Evolutionary conservation across 1,140 invertebrate genomes (phyloP).

Genomic region (Penaeus vannamei): DNA sequence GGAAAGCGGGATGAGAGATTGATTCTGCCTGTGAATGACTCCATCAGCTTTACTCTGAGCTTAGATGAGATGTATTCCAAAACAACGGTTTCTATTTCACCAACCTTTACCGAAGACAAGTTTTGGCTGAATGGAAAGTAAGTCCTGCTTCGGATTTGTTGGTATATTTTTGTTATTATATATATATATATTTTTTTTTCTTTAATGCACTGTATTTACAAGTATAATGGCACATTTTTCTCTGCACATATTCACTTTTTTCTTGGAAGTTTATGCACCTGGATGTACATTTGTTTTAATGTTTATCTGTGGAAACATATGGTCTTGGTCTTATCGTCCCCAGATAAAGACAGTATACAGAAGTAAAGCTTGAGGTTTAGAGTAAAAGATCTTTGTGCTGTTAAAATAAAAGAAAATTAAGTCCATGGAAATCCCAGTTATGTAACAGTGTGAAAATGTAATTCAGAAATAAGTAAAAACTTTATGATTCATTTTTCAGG

Average conservation of each 20-base stretch:
- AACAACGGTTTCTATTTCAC: slow-evolving; percentile 85
- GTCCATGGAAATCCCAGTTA: no score
- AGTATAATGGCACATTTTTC: no score
- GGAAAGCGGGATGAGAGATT: slow-evolving; percentile 94
- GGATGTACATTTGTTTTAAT: not conserved
- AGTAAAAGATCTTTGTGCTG: no score
- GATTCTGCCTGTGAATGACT: slow-evolving; percentile 97
- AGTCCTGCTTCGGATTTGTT: slow-evolving; percentile 70
- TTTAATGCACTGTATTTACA: no score
- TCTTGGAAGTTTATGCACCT: not conserved
- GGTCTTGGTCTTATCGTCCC: not conserved
- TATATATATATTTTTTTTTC: not conserved
- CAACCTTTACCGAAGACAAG: slow-evolving; percentile 81
- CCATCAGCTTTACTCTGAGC: slow-evolving; percentile 84
- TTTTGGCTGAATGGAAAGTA: slow-evolving; percentile 91
- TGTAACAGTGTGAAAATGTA: no score
- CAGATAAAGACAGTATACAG: not conserved
- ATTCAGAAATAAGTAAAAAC: no score
- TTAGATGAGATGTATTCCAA: slow-evolving; percentile 85
- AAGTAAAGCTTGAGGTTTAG: no score
- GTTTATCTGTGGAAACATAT: not conserved
- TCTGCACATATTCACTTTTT: not conserved
- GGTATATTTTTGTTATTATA: not conserved
- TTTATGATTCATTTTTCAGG: no score
- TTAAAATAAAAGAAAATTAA: no score